Evolutionary conservation across 2,797 vertebrate genomes (phyloP), one percentile per base, ranked within the genome.

Genomic region (Petrocephalus schoutedeni): DNA sequence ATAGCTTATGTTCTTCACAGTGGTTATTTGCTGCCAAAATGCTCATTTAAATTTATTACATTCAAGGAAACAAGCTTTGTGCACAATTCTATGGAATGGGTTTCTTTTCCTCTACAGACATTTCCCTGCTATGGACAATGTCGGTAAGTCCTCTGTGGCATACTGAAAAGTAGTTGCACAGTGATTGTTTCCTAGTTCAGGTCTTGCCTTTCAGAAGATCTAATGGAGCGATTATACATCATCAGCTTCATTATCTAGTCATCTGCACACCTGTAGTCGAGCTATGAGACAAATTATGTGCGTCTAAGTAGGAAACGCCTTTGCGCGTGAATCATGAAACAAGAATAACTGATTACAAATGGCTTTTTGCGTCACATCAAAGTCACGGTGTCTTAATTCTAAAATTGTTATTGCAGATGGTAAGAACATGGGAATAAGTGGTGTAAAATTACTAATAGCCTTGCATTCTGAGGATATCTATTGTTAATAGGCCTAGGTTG

Each of bases 401-500:
- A 57, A 57, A 57, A 85, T 56, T 56, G 83, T 32, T 21, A 85
- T 36, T 57, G 51, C 23, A 57, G 83, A 57, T 32, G 54, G 53
- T 57, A 28, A 85, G 54, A 51, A 85, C 28, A 32, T 85, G 51
- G 10, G 23, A 2, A 57, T 57, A 57, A 84, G 83, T 85, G 83
- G 21, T 51, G 49, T 85, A 57, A 57, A 57, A 32, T 57, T 23
- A 32, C 51, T 19, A 85, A n/a, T 21, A 53, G 4, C 23, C 14
- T 14, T 51, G 53, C 83, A 56, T 85, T 57, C 53, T 19, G 23
- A 57, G 14, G 54, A 85, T 36, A 36, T 28, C 51, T 57, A 54
- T 23, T 57, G 49, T 56, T 85, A 57, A 85, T 85, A 28, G 83
- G 53, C 49, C 80, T 83, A 23, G 83, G 23, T 85, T 85, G 54